Evolutionary conservation across 2,113 vertebrate species (phyloP).

Genomic region (Microtus oregoni): DNA sequence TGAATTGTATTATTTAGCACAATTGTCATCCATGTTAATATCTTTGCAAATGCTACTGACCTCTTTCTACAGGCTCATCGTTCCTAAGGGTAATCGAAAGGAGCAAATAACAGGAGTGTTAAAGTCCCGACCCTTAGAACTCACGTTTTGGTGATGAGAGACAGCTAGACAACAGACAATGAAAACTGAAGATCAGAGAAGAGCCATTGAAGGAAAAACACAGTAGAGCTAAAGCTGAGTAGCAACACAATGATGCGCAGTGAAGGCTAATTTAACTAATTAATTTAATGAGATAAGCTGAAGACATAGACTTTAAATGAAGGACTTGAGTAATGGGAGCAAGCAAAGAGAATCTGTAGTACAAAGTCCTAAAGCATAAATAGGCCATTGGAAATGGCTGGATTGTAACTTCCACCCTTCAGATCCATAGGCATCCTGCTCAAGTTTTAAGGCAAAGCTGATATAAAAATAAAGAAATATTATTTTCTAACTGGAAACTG

Average conservation of each 20-base stretch:
- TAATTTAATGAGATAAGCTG: background rate
- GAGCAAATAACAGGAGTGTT: background rate
- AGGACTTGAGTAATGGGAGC: background rate
- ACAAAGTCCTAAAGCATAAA: background rate
- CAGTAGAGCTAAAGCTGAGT: background rate
- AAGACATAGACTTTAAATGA: background rate
- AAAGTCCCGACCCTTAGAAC: background rate
- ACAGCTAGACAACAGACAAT: background rate
- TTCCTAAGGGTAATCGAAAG: background rate
- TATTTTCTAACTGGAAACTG: background rate
- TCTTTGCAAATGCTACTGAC: background rate
- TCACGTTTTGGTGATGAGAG: background rate
- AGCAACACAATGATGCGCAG: background rate
- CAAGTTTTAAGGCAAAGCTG: background rate
- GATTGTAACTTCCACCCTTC: background rate
- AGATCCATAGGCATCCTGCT: background rate
- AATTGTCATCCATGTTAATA: background rate
- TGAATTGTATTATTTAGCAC: background rate
- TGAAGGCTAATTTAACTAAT: background rate
- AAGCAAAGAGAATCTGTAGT: background rate
- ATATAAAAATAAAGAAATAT: background rate
- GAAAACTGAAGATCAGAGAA: background rate
- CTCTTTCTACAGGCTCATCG: background rate
- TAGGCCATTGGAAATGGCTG: rapidly evolving
- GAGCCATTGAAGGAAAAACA: background rate